Conservation (phyloP, 1,140 invertebrate genomes). For the Eciton burchellii region DNA sequence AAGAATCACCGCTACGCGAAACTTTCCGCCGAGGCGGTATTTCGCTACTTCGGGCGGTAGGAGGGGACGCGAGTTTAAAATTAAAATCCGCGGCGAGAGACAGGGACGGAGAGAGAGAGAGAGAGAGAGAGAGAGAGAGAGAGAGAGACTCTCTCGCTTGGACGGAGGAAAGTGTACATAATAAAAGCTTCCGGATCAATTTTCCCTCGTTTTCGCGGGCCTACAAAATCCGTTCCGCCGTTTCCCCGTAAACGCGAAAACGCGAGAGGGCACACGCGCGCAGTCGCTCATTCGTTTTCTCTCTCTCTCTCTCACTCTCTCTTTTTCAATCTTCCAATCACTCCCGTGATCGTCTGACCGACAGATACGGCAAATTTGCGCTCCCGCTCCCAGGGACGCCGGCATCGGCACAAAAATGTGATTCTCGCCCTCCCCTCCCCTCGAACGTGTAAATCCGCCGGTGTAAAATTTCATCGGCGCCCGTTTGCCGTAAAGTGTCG, state of each 20-base stretch:
- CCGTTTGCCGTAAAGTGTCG: conserved; percentile 19
- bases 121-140: neutral
- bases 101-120: too few relatives aligned
- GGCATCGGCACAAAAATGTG: conserved; percentile 31
- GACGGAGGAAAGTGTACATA: conserved; percentile 48
- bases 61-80: conserved; percentile 28
- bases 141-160: conserved; percentile 14
- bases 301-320: too few relatives aligned
- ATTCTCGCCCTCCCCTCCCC: conserved; percentile 15
- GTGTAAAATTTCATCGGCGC: conserved; percentile 33
- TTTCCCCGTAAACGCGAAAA: neutral
- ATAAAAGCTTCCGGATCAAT: conserved; percentile 59
- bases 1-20: neutral
- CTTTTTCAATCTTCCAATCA: conserved; percentile 13
- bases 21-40: neutral
- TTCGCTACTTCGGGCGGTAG: neutral
- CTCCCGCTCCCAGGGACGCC: neutral
- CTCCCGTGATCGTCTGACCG: neutral
- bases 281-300: neutral
- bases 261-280: neutral
- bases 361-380: conserved; percentile 21
- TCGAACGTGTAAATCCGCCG: conserved; percentile 5
- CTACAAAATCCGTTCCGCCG: conserved; percentile 17
- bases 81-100: conserved; percentile 34
- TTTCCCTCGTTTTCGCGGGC: conserved; percentile 28